A percentile compares a stretch with the other conserved stretches of the same genome.
Conservation (phyloP, 2,113 vertebrate genomes). For the Esox niger region DNA sequence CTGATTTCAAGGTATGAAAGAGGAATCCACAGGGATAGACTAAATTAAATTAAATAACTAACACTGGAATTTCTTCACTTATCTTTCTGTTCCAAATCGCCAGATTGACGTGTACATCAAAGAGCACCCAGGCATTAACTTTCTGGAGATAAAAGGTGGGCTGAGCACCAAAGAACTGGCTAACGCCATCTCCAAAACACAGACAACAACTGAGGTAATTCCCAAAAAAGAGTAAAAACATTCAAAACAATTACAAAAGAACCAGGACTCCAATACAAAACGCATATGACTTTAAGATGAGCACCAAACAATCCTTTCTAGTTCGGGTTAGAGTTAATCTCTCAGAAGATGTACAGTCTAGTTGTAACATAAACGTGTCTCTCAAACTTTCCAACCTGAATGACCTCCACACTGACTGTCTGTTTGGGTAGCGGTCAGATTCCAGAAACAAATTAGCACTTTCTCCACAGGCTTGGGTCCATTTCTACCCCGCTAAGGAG, state of each 20-base stretch:
- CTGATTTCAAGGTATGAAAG: slow-evolving; percentile 78
- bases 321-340: too few species aligned
- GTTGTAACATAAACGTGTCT: too few species aligned
- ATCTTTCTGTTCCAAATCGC: slow-evolving; percentile 25
- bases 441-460: neutral
- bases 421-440: too few species aligned
- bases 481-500: too few species aligned
- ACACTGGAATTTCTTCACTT: neutral
- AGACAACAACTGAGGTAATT: slow-evolving; percentile 75
- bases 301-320: too few species aligned
- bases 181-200: slow-evolving; percentile 73
- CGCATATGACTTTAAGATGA: too few species aligned
- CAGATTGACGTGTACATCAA: slow-evolving; percentile 85
- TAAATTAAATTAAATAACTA: neutral
- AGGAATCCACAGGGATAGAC: neutral
- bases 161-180: slow-evolving; percentile 76
- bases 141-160: slow-evolving; percentile 77
- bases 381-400: too few species aligned
- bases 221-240: neutral
- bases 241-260: too few species aligned
- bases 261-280: too few species aligned
- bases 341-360: too few species aligned
- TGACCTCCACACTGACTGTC: too few species aligned
- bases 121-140: slow-evolving; percentile 81
- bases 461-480: slow-evolving; percentile 75